Base-by-base conservation (phyloP, 2,888 invertebrate species). In the Lapara coniferarum region DNA sequence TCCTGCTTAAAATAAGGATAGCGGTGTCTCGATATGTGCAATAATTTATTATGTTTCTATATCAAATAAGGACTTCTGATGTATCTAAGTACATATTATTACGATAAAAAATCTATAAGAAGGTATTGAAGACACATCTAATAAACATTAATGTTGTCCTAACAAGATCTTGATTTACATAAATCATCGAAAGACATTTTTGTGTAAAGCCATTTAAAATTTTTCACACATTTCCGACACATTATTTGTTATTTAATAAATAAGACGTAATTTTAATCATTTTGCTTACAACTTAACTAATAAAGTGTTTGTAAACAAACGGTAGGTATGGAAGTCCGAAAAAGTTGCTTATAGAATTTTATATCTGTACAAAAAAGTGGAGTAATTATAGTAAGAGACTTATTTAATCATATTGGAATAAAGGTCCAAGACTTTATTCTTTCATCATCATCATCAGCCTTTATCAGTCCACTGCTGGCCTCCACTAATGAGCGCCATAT, bases 161-260 rank as follows among this genome's bases (percentile, higher is more conserved):
- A 25, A 56, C 19, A 10, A 3, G 12, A 55, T 19, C 12, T 25
- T 25, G 19, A 25, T 56, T 25, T 12, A 56, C 12, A 56, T 56
- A 56, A 56, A 12, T 56, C 13, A 56, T 10, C 25, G 25, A 56
- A 30, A 7, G 19, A 30, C 19, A 46, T 49, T 63, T 13, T n/a
- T 12, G 16, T 63, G 19, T 46, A 46, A 63, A 63, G 12, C 19
- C 63, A 63, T 63, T 46, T 59, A 59, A 59, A 16, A 59, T 59
- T 46, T 46, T 5, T 59, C 44, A 59, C 59, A 59, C 10, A 46
- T 16, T 44, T 59, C 16, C 10, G 19, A 63, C 19, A 49, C 49
- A 13, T 12, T 44, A 59, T n/a, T 25, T 63, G 37, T 49, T 46
- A 16, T 44, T 16, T 46, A 16, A 10, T 12, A 46, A 63, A 46